Conservation (phyloP, 2,113 vertebrate genomes). For the Muntiacus reevesi region DNA sequence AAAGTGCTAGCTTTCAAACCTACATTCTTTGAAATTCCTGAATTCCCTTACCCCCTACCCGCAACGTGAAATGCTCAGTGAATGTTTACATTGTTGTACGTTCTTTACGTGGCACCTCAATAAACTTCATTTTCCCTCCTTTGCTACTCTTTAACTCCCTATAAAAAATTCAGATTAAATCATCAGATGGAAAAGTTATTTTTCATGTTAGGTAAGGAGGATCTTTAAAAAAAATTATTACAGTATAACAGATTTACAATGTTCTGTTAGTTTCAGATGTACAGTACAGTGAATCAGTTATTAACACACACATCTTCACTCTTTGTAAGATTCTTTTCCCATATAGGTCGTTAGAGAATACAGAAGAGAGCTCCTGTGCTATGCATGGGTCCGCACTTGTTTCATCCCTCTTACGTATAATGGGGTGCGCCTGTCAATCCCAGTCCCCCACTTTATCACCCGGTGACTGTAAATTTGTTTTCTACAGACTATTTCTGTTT, state of each 20-base stretch:
- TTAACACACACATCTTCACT: neutral
- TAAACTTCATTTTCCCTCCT: neutral
- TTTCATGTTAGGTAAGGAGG: neutral
- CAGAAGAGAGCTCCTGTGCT: neutral
- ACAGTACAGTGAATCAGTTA: neutral
- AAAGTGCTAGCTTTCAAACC: neutral
- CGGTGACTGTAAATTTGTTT: neutral
- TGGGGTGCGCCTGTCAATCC: rapidly evolving
- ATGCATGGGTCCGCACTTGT: rapidly evolving
- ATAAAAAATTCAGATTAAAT: neutral
- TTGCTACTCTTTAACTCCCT: neutral
- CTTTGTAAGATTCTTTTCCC: neutral
- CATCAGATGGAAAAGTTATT: neutral
- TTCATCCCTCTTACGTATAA: rapidly evolving
- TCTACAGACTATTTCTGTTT: neutral
- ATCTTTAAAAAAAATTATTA: neutral
- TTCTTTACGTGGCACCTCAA: neutral
- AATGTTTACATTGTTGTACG: neutral
- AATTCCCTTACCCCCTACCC: neutral
- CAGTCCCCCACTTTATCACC: neutral
- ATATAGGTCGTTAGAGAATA: neutral
- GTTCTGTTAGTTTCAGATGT: neutral
- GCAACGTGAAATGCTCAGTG: neutral
- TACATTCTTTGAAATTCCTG: neutral
- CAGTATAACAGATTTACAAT: neutral